Percentiles rank a stretch among this genome's conserved stretches.
Conservation (phyloP, 2,888 invertebrate genomes). For the Polymixis lichenea region DNA sequence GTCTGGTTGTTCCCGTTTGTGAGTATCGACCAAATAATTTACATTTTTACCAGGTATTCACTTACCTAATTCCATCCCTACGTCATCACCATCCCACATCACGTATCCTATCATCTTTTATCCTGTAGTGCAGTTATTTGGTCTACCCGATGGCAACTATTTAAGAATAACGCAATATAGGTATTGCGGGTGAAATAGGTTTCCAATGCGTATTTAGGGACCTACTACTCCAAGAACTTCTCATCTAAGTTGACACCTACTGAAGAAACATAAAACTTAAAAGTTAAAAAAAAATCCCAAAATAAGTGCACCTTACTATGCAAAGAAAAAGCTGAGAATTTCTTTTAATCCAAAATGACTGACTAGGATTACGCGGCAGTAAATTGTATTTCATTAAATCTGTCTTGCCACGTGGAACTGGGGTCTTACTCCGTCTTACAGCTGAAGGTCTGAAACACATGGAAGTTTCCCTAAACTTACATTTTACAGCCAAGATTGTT, state of each 20-base stretch:
- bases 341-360: slow-evolving; percentile 30
- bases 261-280: background rate
- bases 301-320: background rate
- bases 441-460: slow-evolving; percentile 24
- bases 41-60: background rate
- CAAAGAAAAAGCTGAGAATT: slow-evolving; percentile 15
- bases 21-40: slow-evolving; percentile 7
- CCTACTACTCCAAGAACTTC: background rate
- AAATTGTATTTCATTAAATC: slow-evolving; percentile 36
- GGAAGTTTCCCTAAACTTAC: slow-evolving; percentile 38
- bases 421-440: background rate
- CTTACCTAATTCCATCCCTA: background rate
- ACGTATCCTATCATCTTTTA: too few species aligned
- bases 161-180: too few species aligned
- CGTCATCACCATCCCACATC: too few species aligned
- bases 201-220: background rate
- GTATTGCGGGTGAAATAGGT: too few species aligned
- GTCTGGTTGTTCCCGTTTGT: slow-evolving; percentile 11
- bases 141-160: background rate
- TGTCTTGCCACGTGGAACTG: slow-evolving; percentile 14
- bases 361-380: slow-evolving; percentile 24
- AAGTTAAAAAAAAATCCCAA: background rate
- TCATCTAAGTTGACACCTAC: background rate
- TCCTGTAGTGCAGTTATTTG: background rate
- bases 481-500: slow-evolving; percentile 48